Base-by-base conservation (phyloP, 2,113 vertebrate species). In the Forbesichthys agassizii region DNA sequence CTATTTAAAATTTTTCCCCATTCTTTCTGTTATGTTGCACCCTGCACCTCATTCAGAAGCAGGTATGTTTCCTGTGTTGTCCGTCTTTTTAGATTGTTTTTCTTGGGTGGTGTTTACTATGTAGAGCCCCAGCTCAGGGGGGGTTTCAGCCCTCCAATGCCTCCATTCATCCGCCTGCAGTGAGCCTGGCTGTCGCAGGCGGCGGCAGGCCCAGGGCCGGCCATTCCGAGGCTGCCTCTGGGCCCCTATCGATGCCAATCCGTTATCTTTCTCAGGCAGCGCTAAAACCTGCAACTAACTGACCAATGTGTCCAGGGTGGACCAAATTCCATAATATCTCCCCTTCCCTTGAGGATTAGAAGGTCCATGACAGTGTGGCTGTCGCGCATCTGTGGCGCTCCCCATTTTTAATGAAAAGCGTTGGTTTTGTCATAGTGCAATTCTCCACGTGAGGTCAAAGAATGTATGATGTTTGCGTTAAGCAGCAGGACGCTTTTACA, bases 281-380 rank as follows among this genome's bases (percentile, higher is more conserved):
- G 36, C 51, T 52, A 33, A 20, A 62, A 67, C 46, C 8, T 56
- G 48, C 54, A 60, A 57, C 68, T 63, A 64, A 71, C 18, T 55
- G 64, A 74, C 58, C 66, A 56, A 57, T 4, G 3, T n/a, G 66
- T 78, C 71, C 7, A 5, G 33, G 72, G 68, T 59, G 86, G 88
- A 90, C 88, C 86, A 90, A 88, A 87, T 59, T 64, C 75, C 61
- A 60, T 74, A 62, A 66, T 83, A 81, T 48, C 27, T 3, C 27
- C 27, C 27, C 27, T 27, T 27, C 74, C 64, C 68, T 49, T 9
- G 58, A 61, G 52, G 48, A 86, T 67, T 46, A 61, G 36, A 11
- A 67, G 63, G 54, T 27, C 10, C 10, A 71, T 61, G 54, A 47
- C 48, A 33, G 27, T 55, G 61, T 61, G 74, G 64, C 67, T 61